Evolutionary conservation across 2,888 invertebrate species (phyloP).

Genomic region (Parnassius smintheus): DNA sequence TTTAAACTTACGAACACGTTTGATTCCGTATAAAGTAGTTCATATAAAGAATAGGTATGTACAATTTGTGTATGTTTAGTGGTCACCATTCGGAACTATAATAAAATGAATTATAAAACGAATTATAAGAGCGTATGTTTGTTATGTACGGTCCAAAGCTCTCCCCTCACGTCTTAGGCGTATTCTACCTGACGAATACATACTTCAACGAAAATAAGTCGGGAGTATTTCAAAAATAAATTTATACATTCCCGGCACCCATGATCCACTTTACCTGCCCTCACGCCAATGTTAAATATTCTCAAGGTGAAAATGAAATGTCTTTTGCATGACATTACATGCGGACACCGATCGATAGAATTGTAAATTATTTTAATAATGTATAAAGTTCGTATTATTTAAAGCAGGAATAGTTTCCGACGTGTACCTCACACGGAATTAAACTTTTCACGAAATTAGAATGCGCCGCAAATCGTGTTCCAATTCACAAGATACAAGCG

Average conservation of each 20-base stretch:
- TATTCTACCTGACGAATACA: constrained; percentile 11
- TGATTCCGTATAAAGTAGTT: not conserved
- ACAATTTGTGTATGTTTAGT: too few species aligned
- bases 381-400: constrained; percentile 42
- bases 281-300: constrained; percentile 52
- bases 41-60: too few species aligned
- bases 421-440: constrained; percentile 34
- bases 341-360: constrained; percentile 62
- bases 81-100: too few species aligned
- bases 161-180: not conserved
- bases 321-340: constrained; percentile 61
- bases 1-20: not conserved
- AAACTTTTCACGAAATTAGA: constrained; percentile 15
- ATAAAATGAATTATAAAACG: too few species aligned
- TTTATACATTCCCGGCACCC: constrained; percentile 28
- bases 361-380: constrained; percentile 66
- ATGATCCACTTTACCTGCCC: constrained; percentile 36
- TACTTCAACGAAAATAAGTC: constrained; percentile 21
- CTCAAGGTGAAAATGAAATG: constrained; percentile 69
- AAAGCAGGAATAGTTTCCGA: constrained; percentile 33
- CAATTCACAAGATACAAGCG: constrained; percentile 20
- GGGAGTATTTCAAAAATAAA: constrained; percentile 29
- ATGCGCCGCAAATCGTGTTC: constrained; percentile 24
- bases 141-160: too few species aligned
- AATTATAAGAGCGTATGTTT: too few species aligned